Evolutionary conservation across 2,797 vertebrate species (phyloP).

Genomic region (Malacoctenus gilli): DNA sequence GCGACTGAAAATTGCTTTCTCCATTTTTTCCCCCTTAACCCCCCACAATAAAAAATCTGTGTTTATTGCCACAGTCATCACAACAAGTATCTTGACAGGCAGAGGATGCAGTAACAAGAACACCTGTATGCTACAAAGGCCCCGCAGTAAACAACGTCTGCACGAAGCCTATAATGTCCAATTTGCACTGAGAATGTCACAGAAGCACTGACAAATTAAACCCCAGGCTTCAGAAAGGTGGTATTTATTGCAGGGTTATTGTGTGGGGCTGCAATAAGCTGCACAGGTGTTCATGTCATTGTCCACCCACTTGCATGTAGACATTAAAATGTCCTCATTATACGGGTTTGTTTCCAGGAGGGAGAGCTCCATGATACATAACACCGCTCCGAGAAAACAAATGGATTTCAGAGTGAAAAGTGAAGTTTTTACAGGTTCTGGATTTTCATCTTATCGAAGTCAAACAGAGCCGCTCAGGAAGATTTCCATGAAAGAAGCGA

Average conservation of each 20-base stretch:
- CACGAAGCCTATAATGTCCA: conserved; percentile 17
- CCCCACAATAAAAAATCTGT: not conserved
- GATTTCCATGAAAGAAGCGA: conserved; percentile 20
- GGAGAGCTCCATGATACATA: conserved; percentile 1
- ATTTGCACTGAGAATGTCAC: conserved; percentile 24
- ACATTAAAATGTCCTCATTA: conserved; percentile 29
- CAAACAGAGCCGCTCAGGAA: no score
- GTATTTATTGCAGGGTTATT: conserved; percentile 20
- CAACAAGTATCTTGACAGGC: not conserved
- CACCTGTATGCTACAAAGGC: conserved; percentile 36
- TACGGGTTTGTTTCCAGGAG: not conserved
- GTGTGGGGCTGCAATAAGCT: conserved; percentile 11
- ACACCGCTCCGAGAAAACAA: conserved; percentile 1
- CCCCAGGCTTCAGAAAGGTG: conserved; percentile 10
- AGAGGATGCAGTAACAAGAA: not conserved
- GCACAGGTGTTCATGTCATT: conserved; percentile 33
- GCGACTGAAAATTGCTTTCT: not conserved
- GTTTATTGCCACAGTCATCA: not conserved
- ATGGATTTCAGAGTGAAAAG: conserved; percentile 17
- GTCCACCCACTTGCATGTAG: conserved; percentile 11
- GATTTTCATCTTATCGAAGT: conserved; percentile 24
- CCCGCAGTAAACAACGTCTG: conserved; percentile 22
- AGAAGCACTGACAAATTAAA: conserved; percentile 34
- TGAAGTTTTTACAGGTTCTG: conserved; percentile 14
- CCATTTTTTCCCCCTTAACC: no score